A percentile compares a stretch with the other conserved stretches of the same genome.
Conservation (phyloP, 2,113 vertebrate genomes). For the Ciconia stormi region DNA sequence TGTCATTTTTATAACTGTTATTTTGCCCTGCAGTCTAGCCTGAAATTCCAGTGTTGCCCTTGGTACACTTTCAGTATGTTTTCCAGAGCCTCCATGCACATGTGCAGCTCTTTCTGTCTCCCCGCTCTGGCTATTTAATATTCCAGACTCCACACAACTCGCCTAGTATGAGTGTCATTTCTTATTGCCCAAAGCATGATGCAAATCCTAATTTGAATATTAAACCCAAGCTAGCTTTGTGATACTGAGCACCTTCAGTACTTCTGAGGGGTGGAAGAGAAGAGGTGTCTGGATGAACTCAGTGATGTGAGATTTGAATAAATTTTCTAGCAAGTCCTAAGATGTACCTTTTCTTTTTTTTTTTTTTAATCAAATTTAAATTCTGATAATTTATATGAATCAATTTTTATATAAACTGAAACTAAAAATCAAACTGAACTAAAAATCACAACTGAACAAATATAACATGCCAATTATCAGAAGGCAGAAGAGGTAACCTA, state of each 20-base stretch:
- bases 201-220: neutral
- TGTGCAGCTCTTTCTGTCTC: neutral
- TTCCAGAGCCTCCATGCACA: neutral
- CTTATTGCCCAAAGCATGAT: neutral
- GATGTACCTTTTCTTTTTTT: neutral
- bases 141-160: neutral
- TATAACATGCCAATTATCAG: neutral
- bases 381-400: neutral
- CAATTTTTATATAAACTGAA: neutral
- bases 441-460: neutral
- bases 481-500: neutral
- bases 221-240: neutral
- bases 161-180: neutral
- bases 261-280: neutral
- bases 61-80: neutral
- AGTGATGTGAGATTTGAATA: neutral
- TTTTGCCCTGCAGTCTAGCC: neutral
- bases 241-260: neutral
- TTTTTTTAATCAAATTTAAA: neutral
- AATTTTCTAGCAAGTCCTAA: neutral
- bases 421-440: neutral
- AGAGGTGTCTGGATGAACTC: neutral
- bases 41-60: neutral
- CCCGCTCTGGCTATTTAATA: neutral
- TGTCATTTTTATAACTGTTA: neutral